phyloP scores from a whole-genome alignment of 1,140 invertebrate genomes.

The Trachymyrmex septentrionalis region DNA sequence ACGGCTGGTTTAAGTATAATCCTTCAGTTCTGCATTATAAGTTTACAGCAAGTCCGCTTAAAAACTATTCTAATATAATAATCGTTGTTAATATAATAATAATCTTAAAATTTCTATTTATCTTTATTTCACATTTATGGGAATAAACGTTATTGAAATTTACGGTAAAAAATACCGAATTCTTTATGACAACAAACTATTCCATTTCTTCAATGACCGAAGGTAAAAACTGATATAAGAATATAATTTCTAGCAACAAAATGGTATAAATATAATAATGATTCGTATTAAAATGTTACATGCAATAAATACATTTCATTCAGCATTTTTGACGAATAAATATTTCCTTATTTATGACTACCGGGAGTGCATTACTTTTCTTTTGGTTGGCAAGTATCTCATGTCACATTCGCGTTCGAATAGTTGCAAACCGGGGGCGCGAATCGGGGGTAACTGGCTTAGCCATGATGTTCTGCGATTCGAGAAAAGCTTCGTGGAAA shows the following conservation, averaged over 20 bases:
- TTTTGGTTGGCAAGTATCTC: slow-evolving; percentile 49
- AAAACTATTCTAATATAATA: slow-evolving; percentile 15
- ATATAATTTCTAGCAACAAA: neutral
- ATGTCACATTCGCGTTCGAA: slow-evolving; percentile 50
- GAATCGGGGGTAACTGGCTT: slow-evolving; percentile 47
- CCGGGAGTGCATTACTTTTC: slow-evolving; percentile 35
- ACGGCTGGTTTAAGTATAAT: neutral
- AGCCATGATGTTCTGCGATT: slow-evolving; percentile 54
- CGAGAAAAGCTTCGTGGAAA: slow-evolving; percentile 73
- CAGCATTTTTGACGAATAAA: neutral
- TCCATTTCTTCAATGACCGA: neutral
- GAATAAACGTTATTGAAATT: neutral
- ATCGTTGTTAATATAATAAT: too few species aligned
- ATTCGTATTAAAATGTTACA: neutral
- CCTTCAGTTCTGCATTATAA: neutral
- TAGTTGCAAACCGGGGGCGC: slow-evolving; percentile 45
- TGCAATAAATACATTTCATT: neutral
- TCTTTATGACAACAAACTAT: neutral
- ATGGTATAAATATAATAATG: neutral
- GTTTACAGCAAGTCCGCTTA: neutral
- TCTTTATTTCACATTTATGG: neutral
- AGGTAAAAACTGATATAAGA: neutral
- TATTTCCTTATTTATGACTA: neutral
- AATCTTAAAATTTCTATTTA: neutral
- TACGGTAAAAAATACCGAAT: neutral